A percentile compares a stretch with the other conserved stretches of the same genome.
phyloP scores from a whole-genome alignment of 2,797 vertebrate genomes.

The Masticophis lateralis region DNA sequence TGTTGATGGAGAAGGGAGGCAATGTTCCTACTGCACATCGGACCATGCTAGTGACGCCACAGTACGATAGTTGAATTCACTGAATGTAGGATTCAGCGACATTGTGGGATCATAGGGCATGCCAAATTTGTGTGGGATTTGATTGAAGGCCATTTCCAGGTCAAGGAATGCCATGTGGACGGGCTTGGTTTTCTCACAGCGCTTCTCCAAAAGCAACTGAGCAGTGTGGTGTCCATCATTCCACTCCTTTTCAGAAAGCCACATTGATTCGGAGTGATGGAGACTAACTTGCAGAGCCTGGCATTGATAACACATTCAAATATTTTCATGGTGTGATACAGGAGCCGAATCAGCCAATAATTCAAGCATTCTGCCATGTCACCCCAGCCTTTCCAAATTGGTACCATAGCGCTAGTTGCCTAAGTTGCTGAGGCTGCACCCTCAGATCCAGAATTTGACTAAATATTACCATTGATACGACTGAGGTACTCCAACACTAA shows the following conservation, averaged over 20 bases:
- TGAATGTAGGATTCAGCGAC: not conserved
- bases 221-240: not conserved
- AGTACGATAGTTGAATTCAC: not conserved
- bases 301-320: not conserved
- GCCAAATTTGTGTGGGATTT: not conserved
- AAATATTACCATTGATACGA: not conserved
- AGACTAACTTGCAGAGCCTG: not conserved
- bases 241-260: not conserved
- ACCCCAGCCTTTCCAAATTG: not conserved
- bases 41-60: not conserved
- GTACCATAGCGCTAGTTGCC: not conserved
- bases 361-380: not conserved
- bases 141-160: not conserved
- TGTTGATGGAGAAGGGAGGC: not conserved
- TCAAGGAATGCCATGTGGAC: not conserved
- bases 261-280: not conserved
- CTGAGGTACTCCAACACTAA: not conserved
- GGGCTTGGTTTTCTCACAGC: not conserved
- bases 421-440: not conserved
- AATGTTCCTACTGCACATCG: not conserved
- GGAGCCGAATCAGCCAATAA: not conserved
- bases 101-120: not conserved
- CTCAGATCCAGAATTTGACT: not conserved
- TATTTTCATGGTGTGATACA: not conserved
- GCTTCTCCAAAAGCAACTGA: not conserved